A percentile compares a stretch with the other conserved stretches of the same genome.
phyloP scores from a whole-genome alignment of 2,113 vertebrate genomes.

The Synchiropus splendidus region DNA sequence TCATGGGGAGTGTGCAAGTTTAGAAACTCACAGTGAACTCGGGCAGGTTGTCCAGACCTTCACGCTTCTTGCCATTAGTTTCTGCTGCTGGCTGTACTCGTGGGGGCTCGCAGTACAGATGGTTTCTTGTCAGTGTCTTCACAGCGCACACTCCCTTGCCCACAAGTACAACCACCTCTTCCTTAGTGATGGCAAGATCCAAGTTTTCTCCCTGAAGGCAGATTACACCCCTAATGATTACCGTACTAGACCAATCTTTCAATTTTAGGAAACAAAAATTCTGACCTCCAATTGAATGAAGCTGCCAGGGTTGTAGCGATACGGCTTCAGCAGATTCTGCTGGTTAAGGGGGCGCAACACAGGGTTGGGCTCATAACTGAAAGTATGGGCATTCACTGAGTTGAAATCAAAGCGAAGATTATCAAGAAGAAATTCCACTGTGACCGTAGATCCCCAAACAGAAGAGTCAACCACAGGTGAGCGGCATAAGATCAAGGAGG shows the following conservation, averaged over 20 bases:
- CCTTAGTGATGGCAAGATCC: slow-evolving; percentile 90
- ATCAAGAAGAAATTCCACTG: slow-evolving; percentile 85
- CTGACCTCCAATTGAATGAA: slow-evolving; percentile 93
- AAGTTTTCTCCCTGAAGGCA: slow-evolving; percentile 82
- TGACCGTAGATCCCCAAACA: slow-evolving; percentile 55
- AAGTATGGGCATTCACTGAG: slow-evolving; percentile 66
- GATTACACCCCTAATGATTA: background rate
- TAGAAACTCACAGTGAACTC: slow-evolving; percentile 82
- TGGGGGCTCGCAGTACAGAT: slow-evolving; percentile 93
- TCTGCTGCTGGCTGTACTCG: slow-evolving; percentile 75
- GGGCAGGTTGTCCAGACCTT: slow-evolving; percentile 75
- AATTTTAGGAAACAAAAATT: background rate
- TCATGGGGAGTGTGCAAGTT: background rate
- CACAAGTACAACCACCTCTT: slow-evolving; percentile 91
- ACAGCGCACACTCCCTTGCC: slow-evolving; percentile 85
- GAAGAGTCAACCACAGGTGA: slow-evolving; percentile 75
- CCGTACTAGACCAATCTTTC: background rate
- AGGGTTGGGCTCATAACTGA: slow-evolving; percentile 84
- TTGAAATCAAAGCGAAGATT: slow-evolving; percentile 84
- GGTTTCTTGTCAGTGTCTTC: slow-evolving; percentile 88
- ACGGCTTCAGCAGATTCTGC: slow-evolving; percentile 74
- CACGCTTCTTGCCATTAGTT: slow-evolving; percentile 65
- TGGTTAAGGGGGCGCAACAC: slow-evolving; percentile 72
- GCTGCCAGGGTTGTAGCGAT: slow-evolving; percentile 92
- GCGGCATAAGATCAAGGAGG: slow-evolving; percentile 78